Conservation (phyloP, 2,888 invertebrate species). For the Melitaea athalia region DNA sequence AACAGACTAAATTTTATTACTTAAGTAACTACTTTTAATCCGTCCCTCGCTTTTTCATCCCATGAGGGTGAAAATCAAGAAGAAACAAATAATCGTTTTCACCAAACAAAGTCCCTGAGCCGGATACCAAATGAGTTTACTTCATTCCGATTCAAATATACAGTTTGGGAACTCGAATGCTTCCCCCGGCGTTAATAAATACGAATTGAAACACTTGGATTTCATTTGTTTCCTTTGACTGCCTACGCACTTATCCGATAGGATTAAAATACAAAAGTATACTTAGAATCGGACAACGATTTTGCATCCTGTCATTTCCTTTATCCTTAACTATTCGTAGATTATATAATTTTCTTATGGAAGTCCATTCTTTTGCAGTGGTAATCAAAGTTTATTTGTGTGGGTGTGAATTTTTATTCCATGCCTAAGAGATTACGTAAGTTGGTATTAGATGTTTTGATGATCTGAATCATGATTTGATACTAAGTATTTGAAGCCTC, state of each 20-base stretch:
- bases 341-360: too few species aligned
- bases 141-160: slow-evolving; percentile 39
- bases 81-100: slow-evolving; percentile 35
- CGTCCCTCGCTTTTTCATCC: background rate
- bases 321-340: background rate
- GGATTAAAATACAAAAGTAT: slow-evolving; percentile 17
- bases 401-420: too few species aligned
- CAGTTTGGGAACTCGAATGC: slow-evolving; percentile 36
- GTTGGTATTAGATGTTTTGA: too few species aligned
- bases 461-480: too few species aligned
- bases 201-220: slow-evolving; percentile 40
- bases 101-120: slow-evolving; percentile 34
- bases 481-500: too few species aligned
- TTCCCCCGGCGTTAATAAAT: slow-evolving; percentile 45
- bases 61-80: slow-evolving; percentile 22
- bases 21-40: background rate
- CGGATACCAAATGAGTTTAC: slow-evolving; percentile 34
- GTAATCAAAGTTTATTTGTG: too few species aligned
- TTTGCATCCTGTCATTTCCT: background rate
- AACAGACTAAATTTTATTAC: too few species aligned
- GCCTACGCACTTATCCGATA: slow-evolving; percentile 27
- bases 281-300: slow-evolving; percentile 4
- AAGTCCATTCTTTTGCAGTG: too few species aligned
- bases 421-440: too few species aligned
- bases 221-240: slow-evolving; percentile 28